These are phyloP conservation scores for Magallana ariakensis DNA, from an alignment of 1,140 invertebrate species.

Conservation along the genomic window DNA sequence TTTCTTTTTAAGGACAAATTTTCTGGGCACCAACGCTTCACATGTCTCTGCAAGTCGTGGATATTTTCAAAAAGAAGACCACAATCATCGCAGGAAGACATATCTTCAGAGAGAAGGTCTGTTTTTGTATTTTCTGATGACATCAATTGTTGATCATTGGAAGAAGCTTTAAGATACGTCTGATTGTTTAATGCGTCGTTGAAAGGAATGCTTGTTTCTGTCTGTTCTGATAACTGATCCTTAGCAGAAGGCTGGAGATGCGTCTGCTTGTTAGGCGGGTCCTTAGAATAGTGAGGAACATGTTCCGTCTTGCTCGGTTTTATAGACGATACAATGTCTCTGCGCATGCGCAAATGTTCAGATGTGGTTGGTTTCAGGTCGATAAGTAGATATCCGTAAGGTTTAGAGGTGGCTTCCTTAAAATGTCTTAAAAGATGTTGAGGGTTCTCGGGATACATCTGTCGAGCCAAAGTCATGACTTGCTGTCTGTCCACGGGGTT, in stretches of 20 bases:
- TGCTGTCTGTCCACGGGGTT: constrained; percentile 54
- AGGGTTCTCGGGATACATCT: constrained; percentile 57
- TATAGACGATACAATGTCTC: neutral
- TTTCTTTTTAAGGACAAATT: neutral
- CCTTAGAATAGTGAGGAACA: neutral
- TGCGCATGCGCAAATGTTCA: neutral
- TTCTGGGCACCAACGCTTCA: constrained; percentile 47
- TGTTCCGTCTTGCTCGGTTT: neutral
- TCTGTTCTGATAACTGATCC: neutral
- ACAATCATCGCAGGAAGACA: constrained; percentile 52
- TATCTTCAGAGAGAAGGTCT: neutral
- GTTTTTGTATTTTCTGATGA: no score
- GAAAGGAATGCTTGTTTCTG: neutral
- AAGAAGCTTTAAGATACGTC: neutral
- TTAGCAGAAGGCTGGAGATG: no score
- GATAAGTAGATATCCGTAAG: constrained; percentile 55
- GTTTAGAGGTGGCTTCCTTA: constrained; percentile 37
- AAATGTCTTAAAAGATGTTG: constrained; percentile 26
- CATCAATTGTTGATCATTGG: neutral
- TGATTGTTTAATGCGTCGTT: no score
- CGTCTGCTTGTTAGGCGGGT: neutral
- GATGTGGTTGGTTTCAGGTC: constrained; percentile 46
- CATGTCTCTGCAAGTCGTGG: constrained; percentile 52
- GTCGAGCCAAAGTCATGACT: constrained; percentile 45
- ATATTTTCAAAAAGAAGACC: constrained; percentile 48